Evolutionary conservation across 2,113 vertebrate genomes (phyloP).

Genomic region (Colinus virginianus): DNA sequence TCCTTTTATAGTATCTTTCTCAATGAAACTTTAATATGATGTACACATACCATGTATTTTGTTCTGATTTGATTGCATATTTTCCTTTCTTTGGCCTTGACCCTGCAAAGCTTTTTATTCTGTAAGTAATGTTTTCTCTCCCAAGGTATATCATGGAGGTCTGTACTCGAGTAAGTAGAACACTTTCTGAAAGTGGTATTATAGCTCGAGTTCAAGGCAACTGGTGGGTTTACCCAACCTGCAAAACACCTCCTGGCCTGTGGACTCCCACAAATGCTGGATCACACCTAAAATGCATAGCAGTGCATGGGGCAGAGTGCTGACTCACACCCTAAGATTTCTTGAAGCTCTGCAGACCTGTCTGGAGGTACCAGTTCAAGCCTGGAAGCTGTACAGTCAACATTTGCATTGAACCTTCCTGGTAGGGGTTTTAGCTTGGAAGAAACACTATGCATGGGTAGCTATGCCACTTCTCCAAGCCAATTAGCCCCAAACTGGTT

Average conservation of each 20-base stretch:
- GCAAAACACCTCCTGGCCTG: neutral
- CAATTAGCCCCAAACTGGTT: slow-evolving; percentile 39
- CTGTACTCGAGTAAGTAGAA: neutral
- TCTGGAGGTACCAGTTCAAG: slow-evolving; percentile 31
- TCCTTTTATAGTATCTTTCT: neutral
- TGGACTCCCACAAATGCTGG: neutral
- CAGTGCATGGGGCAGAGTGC: slow-evolving; percentile 5
- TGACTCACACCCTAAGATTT: slow-evolving; percentile 30
- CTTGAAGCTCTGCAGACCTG: slow-evolving; percentile 20
- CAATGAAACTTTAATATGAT: neutral
- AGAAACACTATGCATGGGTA: neutral
- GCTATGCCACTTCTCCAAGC: slow-evolving; percentile 28
- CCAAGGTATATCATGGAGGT: neutral
- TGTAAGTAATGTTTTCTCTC: neutral
- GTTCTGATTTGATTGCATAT: neutral
- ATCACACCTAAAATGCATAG: neutral
- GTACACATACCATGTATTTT: neutral
- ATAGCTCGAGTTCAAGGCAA: neutral
- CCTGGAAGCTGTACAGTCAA: slow-evolving; percentile 30
- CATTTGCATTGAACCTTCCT: slow-evolving; percentile 62
- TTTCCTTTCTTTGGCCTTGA: neutral
- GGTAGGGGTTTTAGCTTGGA: neutral
- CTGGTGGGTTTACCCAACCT: neutral
- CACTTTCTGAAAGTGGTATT: neutral
- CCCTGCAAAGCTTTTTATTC: neutral